Conservation (phyloP, 2,113 vertebrate species). For the Ginglymostoma cirratum region DNA sequence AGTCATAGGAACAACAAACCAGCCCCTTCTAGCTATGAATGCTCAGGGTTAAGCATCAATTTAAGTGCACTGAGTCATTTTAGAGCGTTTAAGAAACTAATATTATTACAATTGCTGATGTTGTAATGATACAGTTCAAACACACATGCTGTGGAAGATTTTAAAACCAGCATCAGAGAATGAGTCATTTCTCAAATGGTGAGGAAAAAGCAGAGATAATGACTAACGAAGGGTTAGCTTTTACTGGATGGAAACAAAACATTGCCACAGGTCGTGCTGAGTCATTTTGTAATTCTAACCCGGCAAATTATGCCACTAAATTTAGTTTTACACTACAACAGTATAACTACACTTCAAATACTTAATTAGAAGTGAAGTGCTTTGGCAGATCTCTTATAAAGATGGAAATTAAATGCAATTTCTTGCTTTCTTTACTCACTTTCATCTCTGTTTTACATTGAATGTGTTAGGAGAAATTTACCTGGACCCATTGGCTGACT, state of each 20-base stretch:
- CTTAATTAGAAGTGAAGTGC: not conserved
- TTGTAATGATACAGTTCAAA: not conserved
- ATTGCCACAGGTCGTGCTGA: not conserved
- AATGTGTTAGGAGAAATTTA: not conserved
- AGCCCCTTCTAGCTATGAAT: not conserved
- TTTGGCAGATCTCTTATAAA: not conserved
- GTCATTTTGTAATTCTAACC: not conserved
- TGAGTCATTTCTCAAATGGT: slow-evolving; percentile 10
- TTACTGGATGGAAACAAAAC: not conserved
- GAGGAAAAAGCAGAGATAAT: not conserved
- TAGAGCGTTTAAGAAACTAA: not conserved
- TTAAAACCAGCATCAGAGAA: not conserved
- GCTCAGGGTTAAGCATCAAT: not conserved
- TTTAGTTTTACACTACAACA: not conserved
- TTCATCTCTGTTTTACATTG: not conserved
- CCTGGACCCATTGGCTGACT: too few relatives aligned
- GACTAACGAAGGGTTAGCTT: not conserved
- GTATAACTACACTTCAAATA: not conserved
- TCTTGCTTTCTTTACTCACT: not conserved
- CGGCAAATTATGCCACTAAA: not conserved
- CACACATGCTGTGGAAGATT: not conserved
- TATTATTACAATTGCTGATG: not conserved
- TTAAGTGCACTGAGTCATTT: not conserved
- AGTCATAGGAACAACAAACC: not conserved
- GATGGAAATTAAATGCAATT: not conserved